Percentiles rank a stretch among this genome's conserved stretches.
Evolutionary conservation across 2,888 invertebrate species (phyloP).

Genomic region (Microctonus hyperodae): DNA sequence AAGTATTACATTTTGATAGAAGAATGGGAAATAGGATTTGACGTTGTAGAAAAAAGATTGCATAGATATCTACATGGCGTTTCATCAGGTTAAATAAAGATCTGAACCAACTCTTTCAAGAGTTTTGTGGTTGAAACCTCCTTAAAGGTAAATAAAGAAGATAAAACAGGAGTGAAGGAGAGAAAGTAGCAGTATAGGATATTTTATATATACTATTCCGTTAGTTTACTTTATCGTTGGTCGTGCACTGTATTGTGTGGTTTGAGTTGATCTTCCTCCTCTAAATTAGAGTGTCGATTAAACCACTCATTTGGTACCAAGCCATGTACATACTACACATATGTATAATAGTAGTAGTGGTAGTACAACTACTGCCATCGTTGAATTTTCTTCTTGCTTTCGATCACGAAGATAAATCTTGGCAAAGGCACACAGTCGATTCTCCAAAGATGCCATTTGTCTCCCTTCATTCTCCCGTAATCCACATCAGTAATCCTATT

Average conservation of each 20-base stretch:
- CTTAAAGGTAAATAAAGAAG: background rate
- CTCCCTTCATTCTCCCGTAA: slow-evolving; percentile 25
- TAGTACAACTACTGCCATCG: slow-evolving; percentile 6
- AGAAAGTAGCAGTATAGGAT: background rate
- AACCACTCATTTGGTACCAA: slow-evolving; percentile 39
- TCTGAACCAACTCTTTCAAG: slow-evolving; percentile 31
- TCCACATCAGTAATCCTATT: slow-evolving; percentile 15
- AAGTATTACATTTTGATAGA: slow-evolving; percentile 23
- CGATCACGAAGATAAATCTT: slow-evolving; percentile 40
- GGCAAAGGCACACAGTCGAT: slow-evolving; percentile 35
- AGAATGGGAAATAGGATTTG: slow-evolving; percentile 21
- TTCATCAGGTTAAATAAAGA: slow-evolving; percentile 36
- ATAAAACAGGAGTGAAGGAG: background rate
- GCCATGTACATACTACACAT: background rate
- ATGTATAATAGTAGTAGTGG: background rate
- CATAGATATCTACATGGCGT: slow-evolving; percentile 16
- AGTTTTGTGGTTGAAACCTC: slow-evolving; percentile 15
- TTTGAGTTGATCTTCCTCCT: slow-evolving; percentile 30
- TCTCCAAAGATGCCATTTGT: slow-evolving; percentile 36
- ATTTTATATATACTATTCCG: too few species aligned
- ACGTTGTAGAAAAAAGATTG: slow-evolving; percentile 18
- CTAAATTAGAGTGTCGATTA: slow-evolving; percentile 44
- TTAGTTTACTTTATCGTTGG: slow-evolving; percentile 31
- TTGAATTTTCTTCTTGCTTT: slow-evolving; percentile 17
- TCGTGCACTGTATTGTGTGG: slow-evolving; percentile 34